phyloP scores from a whole-genome alignment of 2,888 invertebrate genomes.

The Drepana falcataria region DNA sequence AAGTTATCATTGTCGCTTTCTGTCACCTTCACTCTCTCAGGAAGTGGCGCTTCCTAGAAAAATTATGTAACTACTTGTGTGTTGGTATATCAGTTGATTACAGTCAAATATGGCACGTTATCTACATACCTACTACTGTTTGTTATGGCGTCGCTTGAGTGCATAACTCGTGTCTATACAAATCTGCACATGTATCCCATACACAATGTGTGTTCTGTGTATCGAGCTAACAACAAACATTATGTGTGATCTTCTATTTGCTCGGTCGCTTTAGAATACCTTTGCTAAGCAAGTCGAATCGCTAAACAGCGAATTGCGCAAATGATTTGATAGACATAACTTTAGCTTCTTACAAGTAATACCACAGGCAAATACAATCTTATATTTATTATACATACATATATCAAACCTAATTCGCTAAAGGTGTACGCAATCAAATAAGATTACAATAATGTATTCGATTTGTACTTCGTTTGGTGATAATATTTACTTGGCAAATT shows the following conservation, averaged over 20 bases:
- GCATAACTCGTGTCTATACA: background rate
- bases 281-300: slow-evolving; percentile 15
- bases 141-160: background rate
- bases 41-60: too few species aligned
- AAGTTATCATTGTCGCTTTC: too few species aligned
- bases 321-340: slow-evolving; percentile 7
- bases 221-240: slow-evolving; percentile 12
- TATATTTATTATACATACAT: slow-evolving; percentile 1
- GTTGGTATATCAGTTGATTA: too few species aligned
- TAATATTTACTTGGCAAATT: too few species aligned
- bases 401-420: too few species aligned
- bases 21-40: too few species aligned
- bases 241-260: slow-evolving; percentile 20
- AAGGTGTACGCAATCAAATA: too few species aligned
- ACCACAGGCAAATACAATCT: slow-evolving; percentile 24
- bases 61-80: too few species aligned
- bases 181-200: background rate
- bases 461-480: too few species aligned
- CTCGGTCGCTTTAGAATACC: slow-evolving; percentile 20
- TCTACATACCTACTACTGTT: too few species aligned
- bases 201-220: slow-evolving; percentile 4
- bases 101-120: too few species aligned
- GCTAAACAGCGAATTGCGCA: slow-evolving; percentile 24
- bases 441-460: too few species aligned
- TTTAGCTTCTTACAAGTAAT: slow-evolving; percentile 12